A percentile compares a stretch with the other conserved stretches of the same genome.
These are phyloP conservation scores for Murina feae DNA, from an alignment of 2,113 vertebrate species.

Conservation along the genomic window DNA sequence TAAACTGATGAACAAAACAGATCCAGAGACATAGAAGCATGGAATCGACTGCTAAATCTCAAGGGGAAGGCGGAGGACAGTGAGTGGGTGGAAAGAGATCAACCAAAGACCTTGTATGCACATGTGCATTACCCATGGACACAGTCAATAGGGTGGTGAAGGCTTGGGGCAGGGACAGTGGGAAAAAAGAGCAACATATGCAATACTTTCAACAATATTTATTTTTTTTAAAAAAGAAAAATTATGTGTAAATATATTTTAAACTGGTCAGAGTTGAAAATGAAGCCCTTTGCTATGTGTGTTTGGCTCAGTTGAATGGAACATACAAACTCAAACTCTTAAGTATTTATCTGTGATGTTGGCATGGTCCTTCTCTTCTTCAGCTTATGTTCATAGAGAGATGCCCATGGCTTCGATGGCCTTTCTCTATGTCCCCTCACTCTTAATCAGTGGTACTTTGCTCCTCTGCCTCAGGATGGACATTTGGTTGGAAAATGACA, in stretches of 20 bases:
- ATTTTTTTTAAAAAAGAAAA: background rate
- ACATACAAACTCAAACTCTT: background rate
- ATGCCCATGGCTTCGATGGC: accelerated
- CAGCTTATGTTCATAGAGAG: background rate
- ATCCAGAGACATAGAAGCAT: too few species aligned
- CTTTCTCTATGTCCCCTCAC: accelerated
- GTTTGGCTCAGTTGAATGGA: background rate
- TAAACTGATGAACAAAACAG: too few species aligned
- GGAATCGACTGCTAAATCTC: too few species aligned
- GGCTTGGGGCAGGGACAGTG: too few species aligned
- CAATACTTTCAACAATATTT: too few species aligned
- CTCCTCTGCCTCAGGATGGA: background rate
- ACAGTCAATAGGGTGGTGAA: too few species aligned
- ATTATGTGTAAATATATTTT: background rate
- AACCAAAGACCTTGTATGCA: too few species aligned
- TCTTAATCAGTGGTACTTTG: background rate
- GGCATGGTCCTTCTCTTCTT: background rate
- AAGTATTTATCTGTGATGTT: background rate
- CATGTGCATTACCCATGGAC: too few species aligned
- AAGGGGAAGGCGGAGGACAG: too few species aligned
- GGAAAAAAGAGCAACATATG: too few species aligned
- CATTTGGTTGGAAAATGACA: background rate
- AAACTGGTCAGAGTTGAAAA: background rate
- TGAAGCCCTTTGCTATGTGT: background rate
- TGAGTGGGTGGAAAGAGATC: too few species aligned